Percentiles rank a stretch among this genome's conserved stretches.
Conservation (phyloP, 2,113 vertebrate genomes). For the Hyaena hyaena region DNA sequence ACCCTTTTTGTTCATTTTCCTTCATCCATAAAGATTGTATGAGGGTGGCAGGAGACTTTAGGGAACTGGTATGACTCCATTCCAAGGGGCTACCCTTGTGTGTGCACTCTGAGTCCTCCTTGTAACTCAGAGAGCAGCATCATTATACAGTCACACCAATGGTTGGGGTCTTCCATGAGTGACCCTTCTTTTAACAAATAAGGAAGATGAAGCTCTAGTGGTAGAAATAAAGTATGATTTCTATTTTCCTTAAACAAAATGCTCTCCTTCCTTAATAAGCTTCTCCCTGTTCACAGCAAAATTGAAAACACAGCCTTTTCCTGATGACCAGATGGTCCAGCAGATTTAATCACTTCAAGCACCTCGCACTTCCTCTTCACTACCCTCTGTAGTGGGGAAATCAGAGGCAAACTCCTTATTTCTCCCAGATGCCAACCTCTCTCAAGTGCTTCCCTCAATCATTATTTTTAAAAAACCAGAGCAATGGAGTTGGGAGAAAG, state of each 20-base stretch:
- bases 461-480: constrained; percentile 46
- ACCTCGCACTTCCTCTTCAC: constrained; percentile 53
- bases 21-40: background rate
- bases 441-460: constrained; percentile 10
- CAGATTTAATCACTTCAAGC: constrained; percentile 70
- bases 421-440: constrained; percentile 59
- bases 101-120: background rate
- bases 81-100: background rate
- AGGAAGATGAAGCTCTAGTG: background rate
- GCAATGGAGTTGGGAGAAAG: constrained; percentile 5
- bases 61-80: background rate
- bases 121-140: background rate
- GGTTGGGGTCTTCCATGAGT: background rate
- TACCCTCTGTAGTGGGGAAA: background rate
- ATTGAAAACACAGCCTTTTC: constrained; percentile 73
- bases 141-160: background rate
- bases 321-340: constrained; percentile 76
- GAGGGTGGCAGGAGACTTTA: background rate
- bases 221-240: constrained; percentile 51
- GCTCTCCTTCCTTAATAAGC: constrained; percentile 66
- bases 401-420: constrained; percentile 56
- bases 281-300: constrained; percentile 70
- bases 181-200: background rate
- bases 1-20: constrained; percentile 11
- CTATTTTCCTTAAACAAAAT: constrained; percentile 56